phyloP scores from a whole-genome alignment of 2,797 vertebrate species.

The Meda fulgida region DNA sequence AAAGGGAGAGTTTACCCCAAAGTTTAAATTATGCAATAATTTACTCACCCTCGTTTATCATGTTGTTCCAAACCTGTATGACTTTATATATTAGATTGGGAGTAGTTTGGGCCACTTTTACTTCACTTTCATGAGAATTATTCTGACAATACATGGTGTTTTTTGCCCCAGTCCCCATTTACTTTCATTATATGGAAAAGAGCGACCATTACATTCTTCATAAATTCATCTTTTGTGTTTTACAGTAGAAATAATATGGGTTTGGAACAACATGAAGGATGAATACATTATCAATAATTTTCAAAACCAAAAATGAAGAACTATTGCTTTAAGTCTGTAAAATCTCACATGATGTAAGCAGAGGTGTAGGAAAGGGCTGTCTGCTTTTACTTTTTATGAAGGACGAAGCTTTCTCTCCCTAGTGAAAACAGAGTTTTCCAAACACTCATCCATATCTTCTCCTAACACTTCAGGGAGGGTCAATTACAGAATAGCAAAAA shows the following conservation, averaged over 20 bases:
- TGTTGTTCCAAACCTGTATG: not conserved
- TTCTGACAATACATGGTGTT: not conserved
- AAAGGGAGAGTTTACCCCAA: not conserved
- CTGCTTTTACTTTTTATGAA: constrained; percentile 48
- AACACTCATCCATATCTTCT: constrained; percentile 74
- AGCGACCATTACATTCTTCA: not conserved
- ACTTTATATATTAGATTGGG: not conserved
- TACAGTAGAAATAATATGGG: not conserved
- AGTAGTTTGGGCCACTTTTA: not conserved
- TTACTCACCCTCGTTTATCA: not conserved
- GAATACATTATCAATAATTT: not conserved
- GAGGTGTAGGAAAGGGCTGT: not conserved
- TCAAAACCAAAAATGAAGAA: not conserved
- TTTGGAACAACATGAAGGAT: not conserved
- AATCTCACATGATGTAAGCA: constrained; percentile 51
- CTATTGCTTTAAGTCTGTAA: constrained; percentile 6
- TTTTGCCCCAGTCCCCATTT: not conserved
- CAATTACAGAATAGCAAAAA: constrained; percentile 81
- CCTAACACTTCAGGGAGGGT: constrained; percentile 78
- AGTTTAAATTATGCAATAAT: not conserved
- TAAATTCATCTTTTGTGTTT: not conserved
- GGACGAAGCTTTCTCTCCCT: constrained; percentile 61
- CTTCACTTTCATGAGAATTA: not conserved
- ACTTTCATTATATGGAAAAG: not conserved
- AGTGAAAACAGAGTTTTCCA: constrained; percentile 75